Evolutionary conservation across 92 coral and sea anemone genomes (phyloP), one percentile per base, ranked within the genome.

Genomic region (Palythoa caribaeorum): DNA sequence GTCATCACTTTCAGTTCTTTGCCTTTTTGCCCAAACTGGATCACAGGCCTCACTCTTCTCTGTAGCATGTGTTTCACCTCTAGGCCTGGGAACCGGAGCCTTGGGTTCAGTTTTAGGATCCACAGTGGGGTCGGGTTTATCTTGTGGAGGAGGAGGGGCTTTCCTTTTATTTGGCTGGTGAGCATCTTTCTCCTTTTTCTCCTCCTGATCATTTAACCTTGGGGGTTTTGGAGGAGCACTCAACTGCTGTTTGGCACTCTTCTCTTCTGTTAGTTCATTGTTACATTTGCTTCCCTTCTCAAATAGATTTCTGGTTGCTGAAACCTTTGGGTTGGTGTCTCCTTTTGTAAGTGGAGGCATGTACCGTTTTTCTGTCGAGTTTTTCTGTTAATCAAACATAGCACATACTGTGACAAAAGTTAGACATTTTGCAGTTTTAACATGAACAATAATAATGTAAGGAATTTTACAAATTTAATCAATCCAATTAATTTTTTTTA

Each of bases 191-290:
- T 65, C 77, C 21, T 60, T 28, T 17, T 70, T 85, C 20, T 90
- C 85, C 21, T 90, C 92, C 10, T 38, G 21, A 21, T 83, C 89
- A 13, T 54, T 85, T 47, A 81, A 21, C 73, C 98, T 89, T 75
- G 98, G 98, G n/a, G 98, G 98, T 75, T 94, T 94, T 20, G 96
- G 92, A 2, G 98, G 96, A 1, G 90, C 94, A 71, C 52, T 78
- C n/a, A 83, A 21, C 65, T 40, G 77, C 16, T 89, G 92, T 13
- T 38, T 85, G 28, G 40, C 59, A 14, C 14, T 60, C 8, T 59
- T 73, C 36, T 44, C 36, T 5, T 38, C 71, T 21, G 37, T 12
- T 54, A 47, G 76, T 20, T 72, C 78, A 71, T 62, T 36, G 48
- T 57, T 39, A 6, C 75, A 63, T 21, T 44, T 10, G 55, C 21